Conservation (phyloP, 37 sponge, comb jelly and placozoan species). For the Amphimedon queenslandica region DNA sequence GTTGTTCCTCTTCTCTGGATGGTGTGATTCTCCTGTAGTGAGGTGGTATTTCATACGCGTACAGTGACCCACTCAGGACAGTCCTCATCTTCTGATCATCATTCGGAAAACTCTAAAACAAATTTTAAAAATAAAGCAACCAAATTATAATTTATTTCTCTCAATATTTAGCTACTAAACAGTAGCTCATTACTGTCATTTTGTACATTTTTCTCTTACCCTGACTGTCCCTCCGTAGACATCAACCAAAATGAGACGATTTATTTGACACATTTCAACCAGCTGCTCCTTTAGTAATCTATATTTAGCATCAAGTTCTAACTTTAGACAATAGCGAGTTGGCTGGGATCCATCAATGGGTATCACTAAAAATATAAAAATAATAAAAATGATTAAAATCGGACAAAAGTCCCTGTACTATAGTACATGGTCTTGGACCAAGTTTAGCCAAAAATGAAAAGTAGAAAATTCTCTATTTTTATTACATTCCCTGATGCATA, state of each 20-base stretch:
- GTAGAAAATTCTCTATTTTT: no score
- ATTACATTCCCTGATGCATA: no score
- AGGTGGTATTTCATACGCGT: conserved; percentile 83
- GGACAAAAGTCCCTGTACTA: no score
- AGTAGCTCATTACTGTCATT: background rate
- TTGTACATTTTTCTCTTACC: conserved; percentile 35
- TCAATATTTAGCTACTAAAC: background rate
- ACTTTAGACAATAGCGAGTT: conserved; percentile 58
- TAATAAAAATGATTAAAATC: no score
- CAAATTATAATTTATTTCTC: no score
- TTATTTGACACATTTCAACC: conserved; percentile 36
- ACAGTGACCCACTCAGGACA: conserved; percentile 67
- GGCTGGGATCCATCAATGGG: conserved; percentile 77
- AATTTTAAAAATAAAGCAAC: no score
- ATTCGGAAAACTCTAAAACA: conserved; percentile 36
- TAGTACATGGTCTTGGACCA: no score
- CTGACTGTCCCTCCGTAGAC: conserved; percentile 38
- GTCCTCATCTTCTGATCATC: conserved; percentile 67
- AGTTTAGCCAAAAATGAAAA: no score
- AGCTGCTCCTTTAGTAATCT: conserved; percentile 45
- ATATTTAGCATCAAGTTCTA: conserved; percentile 78
- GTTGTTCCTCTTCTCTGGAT: background rate
- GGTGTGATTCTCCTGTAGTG: background rate
- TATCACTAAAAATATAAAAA: conserved; percentile 44
- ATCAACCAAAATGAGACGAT: conserved; percentile 56